Percentiles rank a stretch among this genome's conserved stretches.
Conservation (phyloP, 2,797 vertebrate genomes). For the Ctenosaura bakeri region DNA sequence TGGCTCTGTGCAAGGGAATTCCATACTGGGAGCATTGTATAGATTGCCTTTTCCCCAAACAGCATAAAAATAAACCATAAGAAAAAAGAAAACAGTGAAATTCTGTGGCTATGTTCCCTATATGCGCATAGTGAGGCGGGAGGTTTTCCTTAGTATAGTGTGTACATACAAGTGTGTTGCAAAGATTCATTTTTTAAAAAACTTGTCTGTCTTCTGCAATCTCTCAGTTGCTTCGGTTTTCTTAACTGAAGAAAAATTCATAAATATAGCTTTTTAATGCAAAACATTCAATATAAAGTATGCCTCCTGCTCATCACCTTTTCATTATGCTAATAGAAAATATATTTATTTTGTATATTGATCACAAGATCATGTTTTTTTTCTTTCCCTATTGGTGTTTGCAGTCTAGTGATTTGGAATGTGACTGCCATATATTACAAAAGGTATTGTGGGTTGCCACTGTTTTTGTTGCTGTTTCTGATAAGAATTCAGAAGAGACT, state of each 20-base stretch:
- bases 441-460: not conserved
- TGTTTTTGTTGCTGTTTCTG: not conserved
- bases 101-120: not conserved
- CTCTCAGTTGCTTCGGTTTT: not conserved
- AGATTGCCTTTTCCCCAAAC: not conserved
- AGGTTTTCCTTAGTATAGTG: too few relatives aligned
- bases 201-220: not conserved
- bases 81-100: not conserved
- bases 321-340: conserved; percentile 6
- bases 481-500: not conserved
- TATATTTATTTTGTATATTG: not conserved
- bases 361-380: not conserved
- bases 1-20: not conserved
- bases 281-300: not conserved
- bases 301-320: not conserved
- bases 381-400: not conserved
- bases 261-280: not conserved
- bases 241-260: not conserved
- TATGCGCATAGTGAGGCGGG: not conserved
- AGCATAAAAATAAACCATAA: not conserved
- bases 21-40: not conserved
- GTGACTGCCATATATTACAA: not conserved
- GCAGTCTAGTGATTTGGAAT: not conserved
- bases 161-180: not conserved
- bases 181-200: not conserved